A percentile compares a stretch with the other conserved stretches of the same genome.
These are phyloP conservation scores for Bombylius discolor DNA, from an alignment of 2,888 invertebrate species.

Conservation along the genomic window DNA sequence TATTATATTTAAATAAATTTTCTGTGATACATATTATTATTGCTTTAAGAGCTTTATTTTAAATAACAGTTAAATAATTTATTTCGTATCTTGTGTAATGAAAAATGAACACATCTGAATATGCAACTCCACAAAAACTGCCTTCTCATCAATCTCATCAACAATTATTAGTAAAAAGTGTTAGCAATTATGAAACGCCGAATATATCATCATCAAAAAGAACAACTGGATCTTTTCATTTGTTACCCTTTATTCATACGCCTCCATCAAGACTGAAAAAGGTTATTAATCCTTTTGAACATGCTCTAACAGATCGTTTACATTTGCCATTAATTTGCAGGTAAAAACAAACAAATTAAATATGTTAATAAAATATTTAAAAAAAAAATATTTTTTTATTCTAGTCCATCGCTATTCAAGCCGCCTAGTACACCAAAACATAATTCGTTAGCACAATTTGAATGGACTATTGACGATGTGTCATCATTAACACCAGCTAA, in stretches of 20 bases:
- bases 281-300: conserved; percentile 50
- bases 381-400: conserved; percentile 2
- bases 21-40: too few species aligned
- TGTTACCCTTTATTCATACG: conserved; percentile 30
- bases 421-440: conserved; percentile 28
- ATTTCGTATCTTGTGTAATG: too few species aligned
- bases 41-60: too few species aligned
- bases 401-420: conserved; percentile 33
- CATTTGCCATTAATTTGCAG: conserved; percentile 54
- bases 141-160: neutral
- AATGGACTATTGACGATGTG: conserved; percentile 58
- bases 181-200: neutral
- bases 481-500: conserved; percentile 48
- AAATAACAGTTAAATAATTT: too few species aligned
- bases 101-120: neutral
- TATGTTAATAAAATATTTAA: neutral
- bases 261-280: conserved; percentile 43
- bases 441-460: conserved; percentile 38
- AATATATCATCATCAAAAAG: neutral
- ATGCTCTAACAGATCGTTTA: conserved; percentile 43
- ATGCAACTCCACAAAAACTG: neutral
- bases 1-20: too few species aligned
- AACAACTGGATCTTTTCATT: conserved; percentile 15
- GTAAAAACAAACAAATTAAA: conserved; percentile 28
- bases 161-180: neutral